Evolutionary conservation across 1,140 invertebrate species (phyloP), one percentile per base, ranked within the genome.

Genomic region (Heliconius hermathena): DNA sequence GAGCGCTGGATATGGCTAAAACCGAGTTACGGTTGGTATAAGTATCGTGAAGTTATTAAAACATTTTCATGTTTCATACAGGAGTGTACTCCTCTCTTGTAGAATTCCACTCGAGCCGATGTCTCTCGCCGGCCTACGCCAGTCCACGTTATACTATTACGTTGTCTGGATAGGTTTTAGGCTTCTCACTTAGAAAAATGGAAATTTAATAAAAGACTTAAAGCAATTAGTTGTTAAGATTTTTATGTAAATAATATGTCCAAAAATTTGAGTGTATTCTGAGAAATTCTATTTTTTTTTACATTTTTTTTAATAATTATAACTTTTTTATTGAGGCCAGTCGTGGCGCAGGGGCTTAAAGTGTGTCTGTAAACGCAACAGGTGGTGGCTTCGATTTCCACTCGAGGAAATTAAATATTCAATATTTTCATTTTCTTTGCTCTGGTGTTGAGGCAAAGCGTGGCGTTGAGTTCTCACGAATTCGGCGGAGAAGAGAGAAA

Each of bases 71-170:
- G 46, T 33, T 79, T 74, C 57, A 57, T 41, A 71, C 60, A 38
- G 3, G 29, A 71, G 54, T 54, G 73, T 49, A 74, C 33, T 70
- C 33, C 13, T 71, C 36, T 76, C 36, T 76, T 74, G 73, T 73
- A 76, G 74, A 76, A 80, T 73, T 73, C 41, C 71, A 76, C 75
- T 80, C 54, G 54, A 74, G 74, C 76, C 71, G 20, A 80, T 74
- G 79, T 46, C 79, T 77, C 75, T 80, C 75, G 18, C 38, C 38
- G 57, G 70, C 71, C 74, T 74, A 46, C 41, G 41, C 41, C 11
- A 71, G 74, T 77, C 71, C 76, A 20, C 41, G 26, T 54, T 74
- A 49, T 80, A 73, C 75, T 66, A 70, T 77, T 80, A 76, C 22
- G 18, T 72, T 71, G 74, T 38, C 79, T 79, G 75, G 33, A 29